phyloP scores from a whole-genome alignment of 2,113 vertebrate genomes.

The Colius striatus region DNA sequence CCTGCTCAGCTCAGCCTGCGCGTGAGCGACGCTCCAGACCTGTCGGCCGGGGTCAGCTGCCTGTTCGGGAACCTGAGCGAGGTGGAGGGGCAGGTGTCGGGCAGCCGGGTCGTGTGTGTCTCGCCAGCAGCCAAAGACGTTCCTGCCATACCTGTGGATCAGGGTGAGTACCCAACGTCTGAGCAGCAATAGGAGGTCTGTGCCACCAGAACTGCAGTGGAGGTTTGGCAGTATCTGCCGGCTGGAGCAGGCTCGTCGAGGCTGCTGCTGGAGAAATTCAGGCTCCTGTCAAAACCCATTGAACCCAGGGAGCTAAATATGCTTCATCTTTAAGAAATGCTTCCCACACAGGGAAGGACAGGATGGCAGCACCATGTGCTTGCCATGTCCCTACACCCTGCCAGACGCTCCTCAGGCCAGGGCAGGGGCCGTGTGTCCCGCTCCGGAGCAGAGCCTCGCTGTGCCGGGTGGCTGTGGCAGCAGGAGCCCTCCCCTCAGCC shows the following conservation, averaged over 20 bases:
- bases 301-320: neutral
- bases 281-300: neutral
- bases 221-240: neutral
- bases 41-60: constrained; percentile 89
- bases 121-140: constrained; percentile 92
- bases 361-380: neutral
- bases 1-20: constrained; percentile 86
- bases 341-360: neutral
- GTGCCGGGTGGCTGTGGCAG: neutral
- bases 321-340: neutral
- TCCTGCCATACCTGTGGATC: constrained; percentile 90
- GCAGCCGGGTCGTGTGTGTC: constrained; percentile 89
- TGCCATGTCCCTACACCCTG: neutral
- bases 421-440: neutral
- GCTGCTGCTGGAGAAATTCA: neutral
- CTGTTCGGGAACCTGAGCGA: constrained; percentile 96
- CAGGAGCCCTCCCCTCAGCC: neutral
- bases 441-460: neutral
- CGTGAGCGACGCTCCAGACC: constrained; percentile 92
- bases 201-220: rapidly evolving
- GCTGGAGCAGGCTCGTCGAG: neutral
- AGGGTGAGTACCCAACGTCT: constrained; percentile 78
- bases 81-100: constrained; percentile 90
- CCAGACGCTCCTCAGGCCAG: neutral
- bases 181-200: rapidly evolving